A percentile compares a stretch with the other conserved stretches of the same genome.
Evolutionary conservation across 2,797 vertebrate genomes (phyloP).

Genomic region (Sebastes miniatus): DNA sequence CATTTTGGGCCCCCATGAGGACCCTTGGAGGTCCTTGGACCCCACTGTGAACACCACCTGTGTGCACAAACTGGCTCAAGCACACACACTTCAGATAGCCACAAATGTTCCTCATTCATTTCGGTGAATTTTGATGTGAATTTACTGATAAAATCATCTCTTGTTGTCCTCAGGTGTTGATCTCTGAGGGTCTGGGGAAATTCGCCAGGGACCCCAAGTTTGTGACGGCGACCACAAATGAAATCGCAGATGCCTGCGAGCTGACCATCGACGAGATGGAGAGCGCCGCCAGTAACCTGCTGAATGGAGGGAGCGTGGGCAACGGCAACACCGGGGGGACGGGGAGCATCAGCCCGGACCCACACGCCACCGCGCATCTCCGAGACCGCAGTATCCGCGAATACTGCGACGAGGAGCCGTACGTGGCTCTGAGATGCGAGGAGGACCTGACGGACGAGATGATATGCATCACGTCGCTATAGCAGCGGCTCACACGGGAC

Average conservation of each 20-base stretch:
- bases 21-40: neutral
- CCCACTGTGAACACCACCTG: neutral
- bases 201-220: constrained; percentile 97
- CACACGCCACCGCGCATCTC: constrained; percentile 73
- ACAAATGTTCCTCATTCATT: neutral
- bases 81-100: neutral
- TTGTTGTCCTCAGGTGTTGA: constrained; percentile 87
- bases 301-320: constrained; percentile 85
- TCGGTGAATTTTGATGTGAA: neutral
- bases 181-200: constrained; percentile 94
- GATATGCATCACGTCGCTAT: constrained; percentile 97
- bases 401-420: constrained; percentile 93
- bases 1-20: neutral
- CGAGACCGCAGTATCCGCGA: constrained; percentile 83
- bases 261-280: constrained; percentile 99
- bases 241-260: constrained; percentile 96
- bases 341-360: constrained; percentile 70
- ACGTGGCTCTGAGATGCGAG: constrained; percentile 83
- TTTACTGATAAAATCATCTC: neutral
- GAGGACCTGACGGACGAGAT: constrained; percentile 98
- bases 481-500: constrained; percentile 75
- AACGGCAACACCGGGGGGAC: constrained; percentile 70
- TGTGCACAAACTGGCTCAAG: neutral
- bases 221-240: constrained; percentile 92
- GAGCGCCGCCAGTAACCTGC: constrained; percentile 93